Base-by-base conservation (phyloP, 2,797 vertebrate genomes). In the Protosalanx chinensis region DNA sequence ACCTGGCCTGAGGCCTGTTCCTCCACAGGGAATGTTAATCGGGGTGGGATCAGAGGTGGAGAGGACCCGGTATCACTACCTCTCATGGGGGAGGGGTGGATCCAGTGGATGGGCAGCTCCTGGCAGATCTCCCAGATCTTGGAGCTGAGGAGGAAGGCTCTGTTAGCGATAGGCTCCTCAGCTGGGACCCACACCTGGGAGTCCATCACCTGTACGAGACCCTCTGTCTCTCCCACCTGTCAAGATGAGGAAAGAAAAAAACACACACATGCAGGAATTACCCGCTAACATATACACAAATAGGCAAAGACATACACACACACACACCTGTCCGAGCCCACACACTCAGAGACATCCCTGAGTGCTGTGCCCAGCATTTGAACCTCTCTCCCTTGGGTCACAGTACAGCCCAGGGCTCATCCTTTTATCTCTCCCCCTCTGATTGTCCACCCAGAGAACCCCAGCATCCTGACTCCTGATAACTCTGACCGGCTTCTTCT, bases 71-170 rank as follows among this genome's bases (percentile, higher is more conserved):
- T 84, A 86, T 84, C 84, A 87, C 59, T 91, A 98, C 97, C 96
- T 87, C 91, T 91, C 86, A 95, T 89, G 16, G 92, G 90, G 0
- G 92, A 93, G 46, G 96, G 95, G 79, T 95, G 94, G 78, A 98
- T 97, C 97, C 97, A 99, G 88, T 98, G 96, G 81, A 96, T 93
- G 77, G 95, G 96, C 81, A 97, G 88, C 0, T 97, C 94, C 84
- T 94, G 93, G 89, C 97, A 99, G 76, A 98, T 92, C 85, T 98
- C 96, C 90, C 95, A 95, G 85, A 99, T 97, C 88, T 93, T 96
- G 84, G 97, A 97, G 85, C 90, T 90, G 76, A 93, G 94, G 79
- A 99, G 93, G 89, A 99, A 98, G 66, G 93, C 93, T 68, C 90
- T 91, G 86, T 96, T 96, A 89, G 94, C 90, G 84, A 98, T 94